Evolutionary conservation across 2,113 vertebrate species (phyloP).

Genomic region (Oryzias woworae): DNA sequence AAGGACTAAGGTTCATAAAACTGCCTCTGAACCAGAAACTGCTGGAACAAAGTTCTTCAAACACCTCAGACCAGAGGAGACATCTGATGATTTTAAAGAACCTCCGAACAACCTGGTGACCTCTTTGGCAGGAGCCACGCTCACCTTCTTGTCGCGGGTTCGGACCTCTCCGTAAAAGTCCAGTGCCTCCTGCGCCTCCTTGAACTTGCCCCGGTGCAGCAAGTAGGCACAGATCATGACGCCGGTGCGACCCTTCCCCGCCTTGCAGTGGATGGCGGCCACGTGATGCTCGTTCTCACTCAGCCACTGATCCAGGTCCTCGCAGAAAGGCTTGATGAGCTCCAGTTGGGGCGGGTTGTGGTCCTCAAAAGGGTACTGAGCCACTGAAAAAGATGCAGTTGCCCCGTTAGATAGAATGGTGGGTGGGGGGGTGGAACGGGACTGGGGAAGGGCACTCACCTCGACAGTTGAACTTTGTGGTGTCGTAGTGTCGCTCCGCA

Average conservation of each 20-base stretch:
- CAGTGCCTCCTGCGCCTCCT: conserved; percentile 94
- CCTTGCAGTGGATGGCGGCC: conserved; percentile 98
- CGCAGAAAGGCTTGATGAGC: conserved; percentile 96
- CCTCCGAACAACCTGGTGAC: not conserved
- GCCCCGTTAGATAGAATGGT: not conserved
- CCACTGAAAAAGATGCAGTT: conserved; percentile 76
- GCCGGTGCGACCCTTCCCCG: conserved; percentile 95
- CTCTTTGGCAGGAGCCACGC: not conserved
- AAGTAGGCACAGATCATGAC: conserved; percentile 99
- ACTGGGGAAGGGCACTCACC: conserved; percentile 73
- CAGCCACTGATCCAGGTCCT: conserved; percentile 96
- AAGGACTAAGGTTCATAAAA: too few species aligned
- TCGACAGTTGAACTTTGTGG: conserved; percentile 96
- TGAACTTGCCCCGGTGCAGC: conserved; percentile 93
- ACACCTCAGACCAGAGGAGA: too few species aligned
- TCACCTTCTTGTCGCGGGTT: conserved; percentile 97
- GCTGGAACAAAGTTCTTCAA: too few species aligned
- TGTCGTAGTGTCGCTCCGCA: conserved; percentile 96
- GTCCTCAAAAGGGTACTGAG: conserved; percentile 98
- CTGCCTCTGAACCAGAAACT: too few species aligned
- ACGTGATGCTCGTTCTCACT: conserved; percentile 97
- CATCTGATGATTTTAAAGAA: too few species aligned
- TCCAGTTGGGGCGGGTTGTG: conserved; percentile 97
- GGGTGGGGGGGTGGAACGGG: not conserved
- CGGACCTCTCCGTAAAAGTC: conserved; percentile 98